These are phyloP conservation scores for Donacobius atricapilla DNA, from an alignment of 2,113 vertebrate species.

Conservation along the genomic window DNA sequence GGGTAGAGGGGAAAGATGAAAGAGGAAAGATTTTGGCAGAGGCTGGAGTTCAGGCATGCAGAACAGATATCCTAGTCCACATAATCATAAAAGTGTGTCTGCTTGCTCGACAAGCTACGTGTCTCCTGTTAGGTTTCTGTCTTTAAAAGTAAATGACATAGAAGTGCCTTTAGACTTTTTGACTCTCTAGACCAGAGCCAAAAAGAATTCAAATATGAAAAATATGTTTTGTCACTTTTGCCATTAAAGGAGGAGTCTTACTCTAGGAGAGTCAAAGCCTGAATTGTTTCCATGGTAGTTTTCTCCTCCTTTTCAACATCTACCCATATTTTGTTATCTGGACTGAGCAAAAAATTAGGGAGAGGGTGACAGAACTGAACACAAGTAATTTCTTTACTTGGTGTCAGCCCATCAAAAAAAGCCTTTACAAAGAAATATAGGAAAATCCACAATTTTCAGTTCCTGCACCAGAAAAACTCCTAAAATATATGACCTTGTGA, in stretches of 20 bases:
- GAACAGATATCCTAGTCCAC: conserved; percentile 15
- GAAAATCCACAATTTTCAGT: neutral
- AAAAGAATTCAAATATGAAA: conserved; percentile 31
- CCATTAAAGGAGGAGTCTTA: neutral
- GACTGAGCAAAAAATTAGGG: neutral
- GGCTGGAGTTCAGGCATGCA: conserved; percentile 40
- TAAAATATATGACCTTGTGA: conserved; percentile 53
- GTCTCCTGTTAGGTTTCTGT: neutral
- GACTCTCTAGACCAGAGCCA: conserved; percentile 1
- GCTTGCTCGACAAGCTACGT: neutral
- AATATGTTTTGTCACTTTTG: neutral
- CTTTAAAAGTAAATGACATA: neutral
- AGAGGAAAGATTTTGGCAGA: conserved; percentile 34
- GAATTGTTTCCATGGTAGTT: neutral
- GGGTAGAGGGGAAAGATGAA: conserved; percentile 1
- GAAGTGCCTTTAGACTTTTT: neutral
- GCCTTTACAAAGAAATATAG: neutral
- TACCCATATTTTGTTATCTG: neutral
- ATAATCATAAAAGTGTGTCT: conserved; percentile 37
- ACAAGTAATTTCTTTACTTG: neutral
- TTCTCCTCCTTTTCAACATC: neutral
- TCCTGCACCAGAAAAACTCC: neutral
- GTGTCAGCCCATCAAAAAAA: neutral
- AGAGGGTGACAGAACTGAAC: neutral
- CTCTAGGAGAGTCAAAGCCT: neutral